Conservation (phyloP, 1,140 invertebrate species). For the Nephila pilipes region DNA sequence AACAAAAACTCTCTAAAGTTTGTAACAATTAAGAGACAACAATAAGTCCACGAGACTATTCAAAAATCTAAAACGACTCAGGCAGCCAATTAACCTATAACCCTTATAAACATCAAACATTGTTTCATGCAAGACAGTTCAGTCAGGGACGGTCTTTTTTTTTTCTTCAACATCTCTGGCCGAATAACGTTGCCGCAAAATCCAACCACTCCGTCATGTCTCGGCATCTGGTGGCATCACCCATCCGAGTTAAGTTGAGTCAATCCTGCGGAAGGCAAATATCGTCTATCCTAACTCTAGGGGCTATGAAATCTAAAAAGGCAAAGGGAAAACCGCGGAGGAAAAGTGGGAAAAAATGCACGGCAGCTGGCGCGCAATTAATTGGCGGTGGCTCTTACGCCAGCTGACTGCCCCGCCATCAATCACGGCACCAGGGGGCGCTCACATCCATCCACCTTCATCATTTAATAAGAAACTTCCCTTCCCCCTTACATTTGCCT, state of each 20-base stretch:
- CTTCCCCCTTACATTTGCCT: constrained; percentile 11
- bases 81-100: neutral
- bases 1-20: too few species aligned
- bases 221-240: constrained; percentile 1
- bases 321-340: neutral
- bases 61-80: neutral
- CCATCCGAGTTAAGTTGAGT: constrained; percentile 22
- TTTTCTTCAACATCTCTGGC: neutral
- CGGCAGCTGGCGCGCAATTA: constrained; percentile 73
- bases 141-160: neutral
- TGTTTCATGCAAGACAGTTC: neutral
- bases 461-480: constrained; percentile 73
- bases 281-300: neutral
- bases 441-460: constrained; percentile 47
- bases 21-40: neutral
- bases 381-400: constrained; percentile 72
- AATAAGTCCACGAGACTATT: neutral
- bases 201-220: constrained; percentile 34
- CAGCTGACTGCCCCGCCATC: constrained; percentile 73
- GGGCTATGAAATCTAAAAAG: constrained; percentile 72
- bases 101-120: neutral
- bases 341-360: constrained; percentile 9
- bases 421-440: constrained; percentile 59
- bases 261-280: constrained; percentile 12
- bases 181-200: neutral